Evolutionary conservation across 2,888 invertebrate genomes (phyloP), one percentile per base, ranked within the genome.

Genomic region (Drosophila heteroneura): DNA sequence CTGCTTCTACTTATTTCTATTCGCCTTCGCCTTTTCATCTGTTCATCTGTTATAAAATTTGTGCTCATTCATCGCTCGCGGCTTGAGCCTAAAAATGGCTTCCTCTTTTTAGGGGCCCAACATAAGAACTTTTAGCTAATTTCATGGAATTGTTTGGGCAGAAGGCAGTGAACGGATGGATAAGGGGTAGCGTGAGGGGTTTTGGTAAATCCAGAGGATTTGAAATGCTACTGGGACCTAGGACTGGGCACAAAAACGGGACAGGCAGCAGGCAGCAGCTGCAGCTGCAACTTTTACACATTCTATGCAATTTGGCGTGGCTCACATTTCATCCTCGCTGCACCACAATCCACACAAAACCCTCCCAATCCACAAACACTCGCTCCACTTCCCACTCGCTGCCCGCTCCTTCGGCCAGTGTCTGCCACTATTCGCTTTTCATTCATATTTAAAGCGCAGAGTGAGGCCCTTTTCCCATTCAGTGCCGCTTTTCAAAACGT

Each of bases 201-300:
- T 19, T 37, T 28, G n/a, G 19, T 14, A 30, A 26, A 39, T 57
- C 6, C 39, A 41, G n/a, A 51, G 47, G 52, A 56, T 30, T 64
- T 47, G 22, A 53, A 66, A 61, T 68, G 70, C 44, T 7, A 44
- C 71, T 61, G 58, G 53, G 35, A 26, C 9, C 2, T 47, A 26
- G 26, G n/a, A 66, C 62, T 59, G 26, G 67, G 61, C 68, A 73
- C 68, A 70, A 65, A 60, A 64, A 37, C 58, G 53, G 75, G 62
- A 70, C 68, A 65, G 59, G 82, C 70, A 82, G 74, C 68, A 65
- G 59, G 82, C 70, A 82, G 74, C 84, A 89, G 89, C 84, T 89
- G 84, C 84, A 89, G 70, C 70, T 89, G 89, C 89, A 85, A 83
- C 84, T 89, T 89, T 89, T 89, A 83, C 76, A 88, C 79, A 89